Evolutionary conservation across 2,888 invertebrate species (phyloP), one percentile per base, ranked within the genome.

Genomic region (Volucella zonaria): DNA sequence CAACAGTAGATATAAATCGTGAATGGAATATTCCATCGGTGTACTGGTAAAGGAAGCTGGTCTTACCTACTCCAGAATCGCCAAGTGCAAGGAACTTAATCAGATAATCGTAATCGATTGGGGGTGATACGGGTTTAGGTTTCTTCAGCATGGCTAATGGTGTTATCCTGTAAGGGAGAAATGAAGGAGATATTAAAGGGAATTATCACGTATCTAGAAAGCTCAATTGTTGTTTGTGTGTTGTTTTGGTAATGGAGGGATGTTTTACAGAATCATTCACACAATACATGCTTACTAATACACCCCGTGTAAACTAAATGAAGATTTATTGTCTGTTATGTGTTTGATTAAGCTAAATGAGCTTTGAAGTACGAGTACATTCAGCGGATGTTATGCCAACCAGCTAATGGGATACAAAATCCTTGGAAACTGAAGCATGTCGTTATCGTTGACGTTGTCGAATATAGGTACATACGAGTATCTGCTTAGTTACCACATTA

Each of bases 61-160:
- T 99, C 93, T 99, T 99, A 12, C 99, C 99, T 68, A 99, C 98
- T 43, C 98, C 98, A 1, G 98, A 98, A 92, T 99, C 98, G n/a
- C 98, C 99, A 79, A 98, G 94, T 79, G 98, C 97, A 82, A 99
- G 93, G 91, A 99, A 96, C 88, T 92, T 92, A 87, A 92, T 90
- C 87, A 92, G 86, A 87, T 91, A 92, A 88, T 92, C 92, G 88
- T 92, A 92, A 87, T 92, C 92, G 86, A 91, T 90, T 73, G 87
- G 3, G 45, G 71, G 71, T 15, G 68, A 71, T 1, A 51, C 42
- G 4, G 76, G 67, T 45, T 68, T 81, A 4, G 80, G 71, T 52
- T 80, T 61, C 67, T 76, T 85, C 38, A 85, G 58, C 85, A 85
- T 85, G 67, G 47, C 14, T 18, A 12, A 15, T 11, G 38, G 15